Evolutionary conservation across 2,797 vertebrate genomes (phyloP).

Genomic region (Pangasius macronema): DNA sequence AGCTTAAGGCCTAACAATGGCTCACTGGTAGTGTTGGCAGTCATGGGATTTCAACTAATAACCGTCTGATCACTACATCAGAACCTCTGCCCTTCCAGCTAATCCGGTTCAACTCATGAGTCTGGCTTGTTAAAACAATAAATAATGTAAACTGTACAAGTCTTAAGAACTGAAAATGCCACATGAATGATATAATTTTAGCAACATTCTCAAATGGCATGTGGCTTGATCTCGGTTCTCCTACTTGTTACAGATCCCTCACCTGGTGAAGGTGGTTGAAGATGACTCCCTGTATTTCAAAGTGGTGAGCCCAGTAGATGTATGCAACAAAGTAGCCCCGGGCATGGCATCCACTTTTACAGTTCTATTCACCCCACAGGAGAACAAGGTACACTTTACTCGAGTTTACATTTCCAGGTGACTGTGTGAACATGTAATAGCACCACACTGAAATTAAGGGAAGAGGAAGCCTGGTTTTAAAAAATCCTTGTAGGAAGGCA

Average conservation of each 20-base stretch:
- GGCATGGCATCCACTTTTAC: slow-evolving; percentile 72
- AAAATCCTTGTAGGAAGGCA: background rate
- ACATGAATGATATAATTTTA: background rate
- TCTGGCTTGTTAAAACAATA: background rate
- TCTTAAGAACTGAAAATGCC: background rate
- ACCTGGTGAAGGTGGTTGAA: slow-evolving; percentile 76
- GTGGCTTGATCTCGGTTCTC: background rate
- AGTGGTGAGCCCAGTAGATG: slow-evolving; percentile 71
- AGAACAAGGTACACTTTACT: slow-evolving; percentile 80
- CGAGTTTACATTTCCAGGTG: background rate
- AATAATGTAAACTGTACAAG: background rate
- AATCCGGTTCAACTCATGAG: background rate
- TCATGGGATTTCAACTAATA: background rate
- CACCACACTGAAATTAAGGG: background rate
- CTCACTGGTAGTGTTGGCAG: background rate
- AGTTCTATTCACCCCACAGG: slow-evolving; percentile 79
- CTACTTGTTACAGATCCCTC: slow-evolving; percentile 73
- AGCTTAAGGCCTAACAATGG: background rate
- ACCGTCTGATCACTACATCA: background rate
- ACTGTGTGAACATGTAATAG: background rate
- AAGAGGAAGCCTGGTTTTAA: background rate
- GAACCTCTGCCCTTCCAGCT: background rate
- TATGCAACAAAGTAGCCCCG: slow-evolving; percentile 79
- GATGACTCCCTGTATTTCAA: slow-evolving; percentile 83
- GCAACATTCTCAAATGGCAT: background rate